Base-by-base conservation (phyloP, 2,888 invertebrate genomes). In the Caenorhabditis virilis region DNA sequence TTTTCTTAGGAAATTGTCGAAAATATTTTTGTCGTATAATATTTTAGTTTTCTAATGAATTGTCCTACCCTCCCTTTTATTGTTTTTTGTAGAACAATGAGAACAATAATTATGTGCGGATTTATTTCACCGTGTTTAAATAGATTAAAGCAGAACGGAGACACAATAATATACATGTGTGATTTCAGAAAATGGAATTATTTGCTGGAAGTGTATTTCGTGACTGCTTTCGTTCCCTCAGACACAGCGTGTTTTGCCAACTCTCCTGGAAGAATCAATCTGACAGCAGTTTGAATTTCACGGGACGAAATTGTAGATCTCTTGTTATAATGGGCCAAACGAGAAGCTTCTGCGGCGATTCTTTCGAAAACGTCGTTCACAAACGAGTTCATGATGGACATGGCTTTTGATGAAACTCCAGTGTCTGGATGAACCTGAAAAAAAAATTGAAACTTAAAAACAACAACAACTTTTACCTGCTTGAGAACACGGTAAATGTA, bases 321-420 rank as follows among this genome's bases (percentile, higher is more conserved):
- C 82, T 89, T 89, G 67, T 87, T 87, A 80, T 89, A 88, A 13
- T 87, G 87, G 0, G 88, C 88, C 56, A 91, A 79, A 48, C 88
- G 87, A 13, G 77, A 78, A 3, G 82, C 77, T 58, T 82, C 82
- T 0, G 86, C 84, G 0, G 89, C 89, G 41, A 91, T 88, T 39
- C 88, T 87, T 81, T 91, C 90, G 78, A 91, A 86, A 77, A 90
- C 88, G 74, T 91, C 90, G 72, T 88, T 89, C 0, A 91, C 89
- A 66, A 90, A 90, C 76, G 88, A 88, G 73, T 90, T 89, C 89
- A 90, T 89, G 69, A 90, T 89, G 70, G 87, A 83, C 88, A 90
- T 90, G 0, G 89, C 88, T 73, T 89, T 89, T 18, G 87, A 87
- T 0, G 89, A 89, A 48, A 90, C 88, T 0, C 89, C 89, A 35